Base-by-base conservation (phyloP, 2,113 vertebrate genomes). In the Hyperopisus bebe region DNA sequence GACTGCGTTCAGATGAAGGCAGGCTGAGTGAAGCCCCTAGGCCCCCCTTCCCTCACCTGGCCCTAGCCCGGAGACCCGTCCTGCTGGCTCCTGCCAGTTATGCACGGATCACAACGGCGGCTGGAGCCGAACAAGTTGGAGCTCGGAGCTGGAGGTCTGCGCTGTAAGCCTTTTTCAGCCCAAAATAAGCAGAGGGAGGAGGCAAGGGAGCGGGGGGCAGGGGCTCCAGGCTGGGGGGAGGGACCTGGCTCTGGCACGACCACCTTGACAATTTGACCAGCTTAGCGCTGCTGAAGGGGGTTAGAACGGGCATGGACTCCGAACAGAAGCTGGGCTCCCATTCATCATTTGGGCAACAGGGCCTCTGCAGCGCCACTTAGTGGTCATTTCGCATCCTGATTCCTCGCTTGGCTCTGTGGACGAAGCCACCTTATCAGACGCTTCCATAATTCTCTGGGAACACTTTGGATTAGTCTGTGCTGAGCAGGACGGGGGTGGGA, bases 241-340 rank as follows among this genome's bases (percentile, higher is more conserved):
- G 90, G 44, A 31, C 66, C 88, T 39, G 47, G 84, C 80, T 89
- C 82, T 77, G 50, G 88, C 35, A 77, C 13, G 88, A 88, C 88
- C 86, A 88, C 90, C 90, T 91, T 58, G 88, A 82, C 85, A 91
- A 62, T 88, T 86, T 89, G 70, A 77, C 70, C 70, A 11, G 70
- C 31, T 39, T 80, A 90, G 89, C 51, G 86, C 35, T 58, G 70
- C 90, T 82, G 89, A 70, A 62, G 86, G n/a, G 50, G 44, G 90
- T 85, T 47, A 48, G 86, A 51, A 47, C 6, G 46, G 6, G 27
- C 17, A n/a, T 42, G 13, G 15, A 74, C 70, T 39, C 13, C 1
- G 31, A 39, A 39, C 27, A 31, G 89, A 90, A 86, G 44, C n/a
- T 35, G 44, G 48, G 39, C 13, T 48, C 86, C 31, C 84, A 51